Base-by-base conservation (phyloP, 2,113 vertebrate genomes). In the Chinchilla lanigera region DNA sequence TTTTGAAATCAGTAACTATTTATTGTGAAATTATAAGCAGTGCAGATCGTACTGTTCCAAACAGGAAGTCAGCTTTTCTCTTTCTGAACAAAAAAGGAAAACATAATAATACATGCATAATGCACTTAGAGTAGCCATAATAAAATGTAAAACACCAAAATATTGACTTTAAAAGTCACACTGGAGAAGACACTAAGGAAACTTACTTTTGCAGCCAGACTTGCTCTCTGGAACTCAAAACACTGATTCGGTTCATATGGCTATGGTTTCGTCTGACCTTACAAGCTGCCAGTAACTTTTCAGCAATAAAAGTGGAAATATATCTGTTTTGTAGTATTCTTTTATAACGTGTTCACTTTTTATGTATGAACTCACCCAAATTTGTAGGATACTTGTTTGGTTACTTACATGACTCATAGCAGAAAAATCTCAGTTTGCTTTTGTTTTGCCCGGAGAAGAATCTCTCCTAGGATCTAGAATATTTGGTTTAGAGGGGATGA, bases 21-120 rank as follows among this genome's bases (percentile, higher is more conserved):
- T 90, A 96, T 93, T 96, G 5, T 93, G 52, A 91, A 96, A 94
- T 52, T 50, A 95, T 24, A 90, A 97, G 54, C 38, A 19, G 50
- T 90, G 98, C 94, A 77, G 41, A 61, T 95, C 58, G n/a, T 90
- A 56, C 12, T 96, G 19, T 89, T 69, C 28, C 54, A 54, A 56
- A 86, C 24, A 33, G 83, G 20, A 85, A 96, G 58, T 41, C 60
- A 81, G 41, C 60, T 84, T 90, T 73, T 28, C 30, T 47, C 93
- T 75, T 97, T 73, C 38, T 44, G 16, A 63, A 85, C 56, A 71
- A 54, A 82, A 75, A 96, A 86, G 3, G 0, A 93, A 91, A 44
- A 41, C 41, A 44, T 58, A 50, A 41, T 90, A 86, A n/a, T 63
- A 58, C 71, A 88, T 41, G 13, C 50, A 69, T 58, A 75, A 85